Evolutionary conservation across 2,113 vertebrate species (phyloP).

Genomic region (Sigmodon hispidus): DNA sequence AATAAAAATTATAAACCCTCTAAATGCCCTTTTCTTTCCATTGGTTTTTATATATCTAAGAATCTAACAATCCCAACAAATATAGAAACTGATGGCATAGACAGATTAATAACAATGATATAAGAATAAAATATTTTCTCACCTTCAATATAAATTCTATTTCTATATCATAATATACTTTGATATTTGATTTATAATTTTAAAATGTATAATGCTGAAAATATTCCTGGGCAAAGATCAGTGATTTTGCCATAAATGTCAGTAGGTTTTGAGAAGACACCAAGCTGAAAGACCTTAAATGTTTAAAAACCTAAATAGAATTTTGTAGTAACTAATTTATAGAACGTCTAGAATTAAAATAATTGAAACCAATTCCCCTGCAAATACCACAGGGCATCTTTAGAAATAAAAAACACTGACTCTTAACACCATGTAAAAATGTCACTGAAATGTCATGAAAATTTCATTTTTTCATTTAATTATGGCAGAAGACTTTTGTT

Average conservation of each 20-base stretch:
- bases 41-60: conserved; percentile 1
- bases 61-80: conserved; percentile 2
- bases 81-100: background rate
- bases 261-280: conserved; percentile 29
- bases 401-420: conserved; percentile 6
- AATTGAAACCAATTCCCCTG: conserved; percentile 47
- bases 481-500: background rate
- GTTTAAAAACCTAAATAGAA: conserved; percentile 2
- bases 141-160: background rate
- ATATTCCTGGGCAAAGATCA: conserved; percentile 5
- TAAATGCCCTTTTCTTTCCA: background rate
- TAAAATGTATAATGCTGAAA: background rate
- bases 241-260: conserved; percentile 57
- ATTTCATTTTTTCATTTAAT: conserved; percentile 22
- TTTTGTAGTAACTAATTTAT: conserved; percentile 19
- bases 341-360: background rate
- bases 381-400: background rate
- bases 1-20: background rate
- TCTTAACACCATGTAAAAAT: conserved; percentile 1
- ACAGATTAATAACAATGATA: background rate
- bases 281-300: background rate
- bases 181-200: conserved; percentile 20
- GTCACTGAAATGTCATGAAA: background rate
- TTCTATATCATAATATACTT: background rate
- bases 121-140: background rate